These are phyloP conservation scores for Bombus haemorrhoidalis DNA, from an alignment of 1,140 invertebrate genomes.

Conservation along the genomic window DNA sequence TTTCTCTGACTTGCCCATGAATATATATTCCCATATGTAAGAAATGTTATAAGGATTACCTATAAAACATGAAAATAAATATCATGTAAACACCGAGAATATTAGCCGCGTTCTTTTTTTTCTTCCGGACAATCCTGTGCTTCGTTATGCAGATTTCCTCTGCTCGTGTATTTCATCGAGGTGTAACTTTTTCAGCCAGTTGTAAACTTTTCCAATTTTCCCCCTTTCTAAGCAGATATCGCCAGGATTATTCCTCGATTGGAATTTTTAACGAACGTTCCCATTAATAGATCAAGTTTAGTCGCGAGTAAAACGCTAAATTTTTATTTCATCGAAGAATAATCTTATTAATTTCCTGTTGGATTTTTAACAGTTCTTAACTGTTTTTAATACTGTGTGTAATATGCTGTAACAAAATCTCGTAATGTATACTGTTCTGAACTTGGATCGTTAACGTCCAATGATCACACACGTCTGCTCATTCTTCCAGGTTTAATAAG, in stretches of 20 bases:
- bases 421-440: too few relatives aligned
- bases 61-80: slow-evolving; percentile 72
- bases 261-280: neutral
- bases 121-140: neutral
- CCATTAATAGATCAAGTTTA: neutral
- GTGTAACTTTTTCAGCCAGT: neutral
- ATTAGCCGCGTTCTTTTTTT: neutral
- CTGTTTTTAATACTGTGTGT: too few relatives aligned
- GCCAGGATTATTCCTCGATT: neutral
- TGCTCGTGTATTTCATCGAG: neutral
- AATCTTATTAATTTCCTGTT: too few relatives aligned
- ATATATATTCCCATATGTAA: slow-evolving; percentile 73
- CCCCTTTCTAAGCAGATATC: neutral
- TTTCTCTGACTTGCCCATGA: slow-evolving; percentile 73
- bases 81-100: slow-evolving; percentile 70
- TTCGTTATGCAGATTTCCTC: neutral
- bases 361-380: too few relatives aligned
- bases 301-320: too few relatives aligned
- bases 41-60: slow-evolving; percentile 69
- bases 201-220: neutral
- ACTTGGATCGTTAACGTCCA: too few relatives aligned
- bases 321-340: too few relatives aligned
- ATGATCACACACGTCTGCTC: too few relatives aligned
- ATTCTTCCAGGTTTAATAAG: too few relatives aligned
- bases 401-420: too few relatives aligned